A percentile compares a stretch with the other conserved stretches of the same genome.
phyloP scores from a whole-genome alignment of 2,888 invertebrate genomes.

The Zygogramma bicolorata region DNA sequence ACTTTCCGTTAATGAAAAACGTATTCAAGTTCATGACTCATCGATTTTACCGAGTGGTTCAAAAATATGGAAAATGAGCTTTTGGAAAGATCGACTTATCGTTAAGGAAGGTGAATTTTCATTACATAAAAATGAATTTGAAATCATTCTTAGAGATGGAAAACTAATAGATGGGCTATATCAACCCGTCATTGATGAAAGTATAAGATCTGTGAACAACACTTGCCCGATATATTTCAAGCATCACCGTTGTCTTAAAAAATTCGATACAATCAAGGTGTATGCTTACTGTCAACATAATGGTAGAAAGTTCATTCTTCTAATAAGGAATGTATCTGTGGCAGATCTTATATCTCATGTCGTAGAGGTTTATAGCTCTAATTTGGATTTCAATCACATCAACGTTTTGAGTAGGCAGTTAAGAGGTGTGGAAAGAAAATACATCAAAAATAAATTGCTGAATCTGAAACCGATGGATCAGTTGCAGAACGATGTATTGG shows the following conservation, averaged over 20 bases:
- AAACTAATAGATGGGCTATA: background rate
- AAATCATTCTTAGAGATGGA: background rate
- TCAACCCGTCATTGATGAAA: background rate
- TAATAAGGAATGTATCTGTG: background rate
- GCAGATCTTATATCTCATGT: background rate
- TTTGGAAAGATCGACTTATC: background rate
- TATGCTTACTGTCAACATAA: background rate
- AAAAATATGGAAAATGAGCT: background rate
- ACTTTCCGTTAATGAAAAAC: background rate
- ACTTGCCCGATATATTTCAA: background rate
- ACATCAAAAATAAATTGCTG: slow-evolving; percentile 17
- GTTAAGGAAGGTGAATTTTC: background rate
- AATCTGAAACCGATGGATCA: slow-evolving; percentile 9
- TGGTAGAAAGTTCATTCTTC: slow-evolving; percentile 22
- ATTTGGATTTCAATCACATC: slow-evolving; percentile 16
- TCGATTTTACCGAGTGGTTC: background rate
- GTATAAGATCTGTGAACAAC: background rate
- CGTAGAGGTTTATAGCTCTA: slow-evolving; percentile 25
- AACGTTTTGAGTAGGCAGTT: slow-evolving; percentile 1
- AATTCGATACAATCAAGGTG: background rate
- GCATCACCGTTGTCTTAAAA: background rate
- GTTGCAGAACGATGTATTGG: background rate
- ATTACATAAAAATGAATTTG: background rate
- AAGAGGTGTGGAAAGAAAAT: slow-evolving; percentile 20
- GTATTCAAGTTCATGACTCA: background rate